Conservation (phyloP, 2,113 vertebrate genomes). For the Accipiter cooperii region DNA sequence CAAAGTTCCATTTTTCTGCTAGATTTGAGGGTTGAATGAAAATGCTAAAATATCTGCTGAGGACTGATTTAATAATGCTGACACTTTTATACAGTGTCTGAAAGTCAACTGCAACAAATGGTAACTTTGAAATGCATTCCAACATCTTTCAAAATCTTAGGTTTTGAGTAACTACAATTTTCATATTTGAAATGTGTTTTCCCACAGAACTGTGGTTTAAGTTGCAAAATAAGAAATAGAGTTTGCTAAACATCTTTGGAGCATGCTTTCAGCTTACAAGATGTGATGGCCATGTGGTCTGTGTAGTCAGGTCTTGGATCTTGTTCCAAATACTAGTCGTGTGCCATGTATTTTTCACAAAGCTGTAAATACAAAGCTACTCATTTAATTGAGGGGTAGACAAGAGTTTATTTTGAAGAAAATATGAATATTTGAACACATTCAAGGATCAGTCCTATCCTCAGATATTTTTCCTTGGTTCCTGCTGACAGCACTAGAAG, state of each 20-base stretch:
- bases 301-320: background rate
- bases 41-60: background rate
- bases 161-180: background rate
- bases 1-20: background rate
- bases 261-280: background rate
- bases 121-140: background rate
- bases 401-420: background rate
- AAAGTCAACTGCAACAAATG: background rate
- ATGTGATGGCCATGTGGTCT: background rate
- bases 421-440: background rate
- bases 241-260: background rate
- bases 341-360: background rate
- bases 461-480: background rate
- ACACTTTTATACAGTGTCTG: background rate
- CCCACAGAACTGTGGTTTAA: background rate
- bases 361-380: background rate
- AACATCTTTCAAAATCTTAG: background rate
- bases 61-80: background rate
- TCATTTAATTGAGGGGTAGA: background rate
- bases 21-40: background rate
- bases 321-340: background rate
- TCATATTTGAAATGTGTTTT: background rate
- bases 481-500: background rate
- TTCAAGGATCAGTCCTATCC: background rate
- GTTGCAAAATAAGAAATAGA: background rate